Base-by-base conservation (phyloP, 2,888 invertebrate species). In the Ichneumoninae sp. region DNA sequence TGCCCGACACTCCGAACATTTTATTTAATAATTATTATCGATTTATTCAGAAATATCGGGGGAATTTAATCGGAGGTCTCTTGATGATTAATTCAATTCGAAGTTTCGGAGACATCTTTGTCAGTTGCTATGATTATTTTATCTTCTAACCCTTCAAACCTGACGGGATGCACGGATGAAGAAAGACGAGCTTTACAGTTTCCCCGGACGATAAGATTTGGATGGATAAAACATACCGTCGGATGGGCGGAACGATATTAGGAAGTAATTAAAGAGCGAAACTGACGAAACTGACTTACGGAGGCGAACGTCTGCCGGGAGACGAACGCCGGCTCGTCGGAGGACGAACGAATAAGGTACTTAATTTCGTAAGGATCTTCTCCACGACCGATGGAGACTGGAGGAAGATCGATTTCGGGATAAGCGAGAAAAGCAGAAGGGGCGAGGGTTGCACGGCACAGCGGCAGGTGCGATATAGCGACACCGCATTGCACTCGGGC, bases 401-500 rank as follows among this genome's bases (percentile, higher is more conserved):
- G 66, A 76, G 40, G 76, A 83, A 80, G 75, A 83, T 83, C 83
- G 80, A 83, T 83, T 80, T 47, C 52, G 19, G 16, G 33, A 81
- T 68, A 68, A 63, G 10, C 50, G 63, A 30, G 63, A 63, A 63
- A 63, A 57, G 74, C 63, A 63, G 47, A 47, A 60, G 63, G 30
- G 10, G 44, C 73, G 26, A 63, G 30, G 16, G n/a, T 57, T 7
- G 16, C 8, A 16, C 22, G 33, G 50, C 2, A 22, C 5, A 16
- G 74, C 50, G n/a, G 73, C 57, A 52, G 83, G 57, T 22, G 40
- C 70, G 52, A 69, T 83, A 65, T 75, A 50, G 69, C 60, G 13
- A 65, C 16, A 77, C 4, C 22, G 36, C 22, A 50, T 54, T n/a
- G 40, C 47, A 68, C 52, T 54, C 63, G 57, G 40, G 75, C 70